phyloP scores from a whole-genome alignment of 2,113 vertebrate species.

The Notothenia rossii region DNA sequence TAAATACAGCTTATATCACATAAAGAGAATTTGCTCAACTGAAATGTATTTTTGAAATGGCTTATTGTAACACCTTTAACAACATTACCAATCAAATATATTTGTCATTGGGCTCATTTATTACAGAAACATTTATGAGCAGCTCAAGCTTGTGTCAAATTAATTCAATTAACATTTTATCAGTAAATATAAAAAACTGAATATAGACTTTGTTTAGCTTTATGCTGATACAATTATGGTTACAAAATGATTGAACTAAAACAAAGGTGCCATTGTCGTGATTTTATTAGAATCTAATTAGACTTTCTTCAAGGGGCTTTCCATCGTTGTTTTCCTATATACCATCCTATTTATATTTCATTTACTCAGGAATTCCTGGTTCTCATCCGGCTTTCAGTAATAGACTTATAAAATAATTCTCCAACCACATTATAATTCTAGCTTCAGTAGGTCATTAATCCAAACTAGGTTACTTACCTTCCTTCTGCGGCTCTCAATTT shows the following conservation, averaged over 20 bases:
- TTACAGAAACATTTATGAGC: not conserved
- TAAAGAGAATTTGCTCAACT: not conserved
- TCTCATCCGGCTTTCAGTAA: too few relatives aligned
- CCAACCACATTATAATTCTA: not conserved
- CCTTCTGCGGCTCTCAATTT: too few relatives aligned
- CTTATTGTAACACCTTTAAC: not conserved
- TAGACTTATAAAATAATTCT: not conserved
- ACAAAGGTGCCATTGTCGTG: not conserved
- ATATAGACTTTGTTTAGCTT: not conserved
- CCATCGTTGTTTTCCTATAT: conserved; percentile 44
- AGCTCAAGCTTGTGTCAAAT: not conserved
- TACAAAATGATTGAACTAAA: conserved; percentile 7
- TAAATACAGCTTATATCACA: not conserved
- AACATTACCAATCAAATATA: not conserved
- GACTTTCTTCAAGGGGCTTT: conserved; percentile 42
- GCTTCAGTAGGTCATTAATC: not conserved
- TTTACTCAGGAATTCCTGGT: not conserved
- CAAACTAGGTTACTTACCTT: not conserved
- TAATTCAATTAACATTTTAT: not conserved
- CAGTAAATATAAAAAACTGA: not conserved
- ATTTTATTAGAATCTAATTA: not conserved
- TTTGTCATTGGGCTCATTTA: not conserved
- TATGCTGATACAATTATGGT: not conserved
- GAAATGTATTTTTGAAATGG: not conserved
- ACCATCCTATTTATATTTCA: conserved; percentile 10